Conservation (phyloP, 2,797 vertebrate species). For the Perodicticus potto region DNA sequence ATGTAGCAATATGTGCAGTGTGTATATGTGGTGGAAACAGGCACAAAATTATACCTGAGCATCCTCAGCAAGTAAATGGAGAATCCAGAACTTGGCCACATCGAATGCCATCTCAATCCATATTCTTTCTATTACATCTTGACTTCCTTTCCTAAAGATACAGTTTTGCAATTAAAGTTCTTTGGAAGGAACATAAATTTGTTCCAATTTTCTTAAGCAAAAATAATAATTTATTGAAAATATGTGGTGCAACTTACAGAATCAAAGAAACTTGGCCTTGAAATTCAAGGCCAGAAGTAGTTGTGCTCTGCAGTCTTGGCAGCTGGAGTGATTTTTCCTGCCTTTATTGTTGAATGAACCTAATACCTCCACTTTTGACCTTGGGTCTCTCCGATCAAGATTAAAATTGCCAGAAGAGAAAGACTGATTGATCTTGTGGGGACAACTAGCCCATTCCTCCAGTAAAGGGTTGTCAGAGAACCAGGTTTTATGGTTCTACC, state of each 20-base stretch:
- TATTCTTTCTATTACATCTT: neutral
- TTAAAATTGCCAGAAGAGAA: neutral
- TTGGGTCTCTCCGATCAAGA: constrained; percentile 5
- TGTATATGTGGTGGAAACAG: neutral
- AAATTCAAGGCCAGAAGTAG: neutral
- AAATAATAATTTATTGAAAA: constrained; percentile 28
- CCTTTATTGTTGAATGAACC: neutral
- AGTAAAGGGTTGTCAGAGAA: neutral
- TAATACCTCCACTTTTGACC: neutral
- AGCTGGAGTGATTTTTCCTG: neutral
- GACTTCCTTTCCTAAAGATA: neutral
- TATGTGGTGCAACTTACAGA: neutral
- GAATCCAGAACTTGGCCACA: neutral
- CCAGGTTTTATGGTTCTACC: neutral
- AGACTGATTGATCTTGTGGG: neutral
- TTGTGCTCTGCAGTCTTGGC: neutral
- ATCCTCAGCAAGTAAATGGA: neutral
- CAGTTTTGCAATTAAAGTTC: neutral
- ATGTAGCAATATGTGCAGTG: neutral
- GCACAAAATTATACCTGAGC: neutral
- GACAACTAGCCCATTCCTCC: neutral
- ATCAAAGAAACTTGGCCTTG: neutral
- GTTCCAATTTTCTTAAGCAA: neutral
- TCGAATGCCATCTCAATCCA: neutral
- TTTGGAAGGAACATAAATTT: neutral